Conservation (phyloP, 2,113 vertebrate genomes). For the Panthera tigris region DNA sequence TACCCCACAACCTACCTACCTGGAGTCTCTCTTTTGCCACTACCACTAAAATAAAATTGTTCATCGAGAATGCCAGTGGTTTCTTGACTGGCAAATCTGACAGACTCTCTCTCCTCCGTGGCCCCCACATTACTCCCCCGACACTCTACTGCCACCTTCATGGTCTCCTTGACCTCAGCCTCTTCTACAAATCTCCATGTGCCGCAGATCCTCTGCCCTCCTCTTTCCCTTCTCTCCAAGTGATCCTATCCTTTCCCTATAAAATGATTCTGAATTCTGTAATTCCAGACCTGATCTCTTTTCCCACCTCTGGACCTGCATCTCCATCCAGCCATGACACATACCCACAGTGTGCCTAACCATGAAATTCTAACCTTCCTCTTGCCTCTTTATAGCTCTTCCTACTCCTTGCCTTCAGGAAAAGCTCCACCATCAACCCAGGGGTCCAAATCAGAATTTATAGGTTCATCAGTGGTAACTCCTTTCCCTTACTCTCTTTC, state of each 20-base stretch:
- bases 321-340: not conserved
- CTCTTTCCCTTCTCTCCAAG: not conserved
- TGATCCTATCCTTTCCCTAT: not conserved
- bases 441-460: not conserved
- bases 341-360: not conserved
- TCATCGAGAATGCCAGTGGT: not conserved
- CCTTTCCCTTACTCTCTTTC: not conserved
- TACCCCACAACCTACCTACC: not conserved
- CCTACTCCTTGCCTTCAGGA: not conserved
- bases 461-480: not conserved
- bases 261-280: not conserved
- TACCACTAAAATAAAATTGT: not conserved
- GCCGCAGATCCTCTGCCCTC: not conserved
- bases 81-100: not conserved
- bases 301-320: not conserved
- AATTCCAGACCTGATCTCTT: not conserved
- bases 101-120: not conserved
- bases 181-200: not conserved
- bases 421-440: not conserved
- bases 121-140: fast-evolving
- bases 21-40: not conserved
- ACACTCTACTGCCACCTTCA: not conserved
- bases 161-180: not conserved
- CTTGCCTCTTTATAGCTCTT: not conserved
- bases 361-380: not conserved